Conservation (phyloP, 2,888 invertebrate genomes). For the Ptilodon capucinus region DNA sequence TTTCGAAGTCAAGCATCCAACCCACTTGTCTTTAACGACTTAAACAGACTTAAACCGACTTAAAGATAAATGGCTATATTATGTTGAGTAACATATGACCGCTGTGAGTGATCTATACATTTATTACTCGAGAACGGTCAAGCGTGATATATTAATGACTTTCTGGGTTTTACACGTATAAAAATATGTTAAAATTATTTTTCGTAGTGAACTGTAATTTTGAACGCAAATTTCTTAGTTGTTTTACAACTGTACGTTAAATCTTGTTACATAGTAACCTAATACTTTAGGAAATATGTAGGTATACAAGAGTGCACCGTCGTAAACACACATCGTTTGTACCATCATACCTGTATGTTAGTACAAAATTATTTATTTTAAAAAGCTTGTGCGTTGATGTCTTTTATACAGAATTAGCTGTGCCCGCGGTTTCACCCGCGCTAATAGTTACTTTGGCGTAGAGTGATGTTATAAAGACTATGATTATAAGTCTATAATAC, state of each 20-base stretch:
- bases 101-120: fast-evolving
- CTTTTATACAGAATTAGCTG: background rate
- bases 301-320: too few species aligned
- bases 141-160: background rate
- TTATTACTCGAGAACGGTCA: background rate
- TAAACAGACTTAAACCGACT: background rate
- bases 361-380: background rate
- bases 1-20: background rate
- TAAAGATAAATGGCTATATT: slow-evolving; percentile 7
- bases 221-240: too few species aligned
- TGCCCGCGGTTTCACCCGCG: too few species aligned
- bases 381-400: background rate
- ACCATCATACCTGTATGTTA: too few species aligned
- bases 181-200: background rate
- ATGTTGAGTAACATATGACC: slow-evolving; percentile 10
- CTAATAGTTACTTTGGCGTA: too few species aligned
- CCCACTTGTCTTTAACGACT: background rate
- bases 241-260: too few species aligned
- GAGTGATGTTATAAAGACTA: too few species aligned
- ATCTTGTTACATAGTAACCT: too few species aligned
- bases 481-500: too few species aligned
- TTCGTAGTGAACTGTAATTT: background rate
- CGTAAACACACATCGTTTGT: too few species aligned
- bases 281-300: too few species aligned
- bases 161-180: background rate